Evolutionary conservation across 2,888 invertebrate genomes (phyloP).

Genomic region (Trimorus sp.): DNA sequence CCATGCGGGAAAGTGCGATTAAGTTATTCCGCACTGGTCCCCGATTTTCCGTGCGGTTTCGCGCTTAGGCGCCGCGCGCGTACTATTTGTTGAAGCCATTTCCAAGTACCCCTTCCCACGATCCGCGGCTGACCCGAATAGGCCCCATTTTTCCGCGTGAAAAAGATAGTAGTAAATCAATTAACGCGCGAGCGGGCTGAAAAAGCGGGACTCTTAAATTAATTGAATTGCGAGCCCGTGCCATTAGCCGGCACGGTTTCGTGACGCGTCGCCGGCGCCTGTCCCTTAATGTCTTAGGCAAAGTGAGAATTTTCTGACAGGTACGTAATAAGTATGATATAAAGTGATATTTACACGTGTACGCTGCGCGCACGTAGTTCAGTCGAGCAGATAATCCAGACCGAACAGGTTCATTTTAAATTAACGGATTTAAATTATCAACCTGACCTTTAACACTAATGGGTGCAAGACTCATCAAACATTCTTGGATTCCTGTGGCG

Average conservation of each 20-base stretch:
- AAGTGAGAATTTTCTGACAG: constrained; percentile 40
- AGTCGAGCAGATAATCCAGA: constrained; percentile 61
- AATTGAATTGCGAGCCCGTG: background rate
- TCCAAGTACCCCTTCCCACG: too few relatives aligned
- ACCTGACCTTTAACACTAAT: constrained; percentile 65
- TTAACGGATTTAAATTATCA: constrained; percentile 60
- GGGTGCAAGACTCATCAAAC: constrained; percentile 63
- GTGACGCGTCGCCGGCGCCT: constrained; percentile 4
- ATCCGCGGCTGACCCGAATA: too few relatives aligned
- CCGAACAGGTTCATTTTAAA: constrained; percentile 60
- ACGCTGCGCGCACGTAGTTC: constrained; percentile 35
- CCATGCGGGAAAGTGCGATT: background rate
- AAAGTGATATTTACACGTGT: constrained; percentile 54
- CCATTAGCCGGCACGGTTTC: background rate
- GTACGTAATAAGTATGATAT: constrained; percentile 52
- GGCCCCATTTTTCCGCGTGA: too few relatives aligned
- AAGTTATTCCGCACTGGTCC: background rate
- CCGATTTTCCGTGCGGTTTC: too few relatives aligned
- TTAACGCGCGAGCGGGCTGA: too few relatives aligned
- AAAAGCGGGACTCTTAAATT: too few relatives aligned
- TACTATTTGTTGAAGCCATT: too few relatives aligned
- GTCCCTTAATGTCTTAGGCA: constrained; percentile 34
- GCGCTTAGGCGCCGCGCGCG: too few relatives aligned
- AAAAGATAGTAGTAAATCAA: too few relatives aligned
- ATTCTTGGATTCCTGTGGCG: constrained; percentile 65